Evolutionary conservation across 2,797 vertebrate genomes (phyloP).

Genomic region (Leuciscus waleckii): DNA sequence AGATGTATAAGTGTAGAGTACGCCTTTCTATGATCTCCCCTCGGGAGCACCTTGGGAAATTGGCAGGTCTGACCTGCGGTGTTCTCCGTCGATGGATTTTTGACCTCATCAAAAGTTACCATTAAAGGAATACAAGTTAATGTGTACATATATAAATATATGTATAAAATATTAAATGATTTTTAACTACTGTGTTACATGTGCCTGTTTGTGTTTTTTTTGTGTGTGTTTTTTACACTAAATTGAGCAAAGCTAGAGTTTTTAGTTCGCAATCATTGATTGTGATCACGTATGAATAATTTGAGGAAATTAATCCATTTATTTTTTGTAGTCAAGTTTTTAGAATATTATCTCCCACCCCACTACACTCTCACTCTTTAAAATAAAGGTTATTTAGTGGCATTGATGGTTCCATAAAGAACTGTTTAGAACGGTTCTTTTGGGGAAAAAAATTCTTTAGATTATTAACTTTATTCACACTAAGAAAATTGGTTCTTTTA

Average conservation of each 20-base stretch:
- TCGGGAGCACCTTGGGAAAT: slow-evolving; percentile 45
- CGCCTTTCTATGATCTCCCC: slow-evolving; percentile 33
- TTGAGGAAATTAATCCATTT: neutral
- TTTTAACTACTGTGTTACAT: slow-evolving; percentile 77
- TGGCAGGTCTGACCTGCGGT: slow-evolving; percentile 63
- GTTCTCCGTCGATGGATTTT: slow-evolving; percentile 73
- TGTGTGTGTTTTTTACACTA: neutral
- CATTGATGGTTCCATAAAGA: neutral
- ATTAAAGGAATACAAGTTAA: slow-evolving; percentile 76
- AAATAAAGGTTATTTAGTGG: neutral
- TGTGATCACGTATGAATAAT: neutral
- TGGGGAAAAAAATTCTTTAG: neutral
- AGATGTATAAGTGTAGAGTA: slow-evolving; percentile 22
- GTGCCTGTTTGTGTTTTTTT: slow-evolving; percentile 12
- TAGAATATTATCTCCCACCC: neutral
- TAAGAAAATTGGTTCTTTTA: too few relatives aligned
- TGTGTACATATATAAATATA: slow-evolving; percentile 87
- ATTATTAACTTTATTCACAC: neutral
- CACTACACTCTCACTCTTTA: neutral
- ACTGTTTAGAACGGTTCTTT: neutral
- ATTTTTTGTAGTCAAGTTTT: neutral
- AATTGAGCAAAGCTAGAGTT: neutral
- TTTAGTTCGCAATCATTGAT: neutral
- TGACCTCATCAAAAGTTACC: slow-evolving; percentile 71
- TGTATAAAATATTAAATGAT: slow-evolving; percentile 86